Evolutionary conservation across 2,888 invertebrate genomes (phyloP).

Genomic region (Eupeodes latifasciatus): DNA sequence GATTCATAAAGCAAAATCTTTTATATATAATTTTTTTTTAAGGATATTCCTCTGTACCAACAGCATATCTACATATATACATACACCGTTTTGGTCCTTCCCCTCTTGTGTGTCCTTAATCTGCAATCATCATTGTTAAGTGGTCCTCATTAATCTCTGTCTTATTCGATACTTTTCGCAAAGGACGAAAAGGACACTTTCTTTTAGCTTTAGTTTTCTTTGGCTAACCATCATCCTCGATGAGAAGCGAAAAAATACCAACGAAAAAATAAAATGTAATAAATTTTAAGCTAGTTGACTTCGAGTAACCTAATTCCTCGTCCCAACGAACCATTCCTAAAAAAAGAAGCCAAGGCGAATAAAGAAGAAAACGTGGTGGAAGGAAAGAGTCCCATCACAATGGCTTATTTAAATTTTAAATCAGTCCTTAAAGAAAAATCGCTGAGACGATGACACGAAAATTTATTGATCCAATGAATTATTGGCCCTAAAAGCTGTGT

Average conservation of each 20-base stretch:
- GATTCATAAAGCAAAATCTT: slow-evolving; percentile 49
- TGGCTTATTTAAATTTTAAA: slow-evolving; percentile 73
- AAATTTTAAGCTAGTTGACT: slow-evolving; percentile 62
- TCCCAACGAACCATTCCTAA: not conserved
- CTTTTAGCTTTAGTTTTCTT: not conserved
- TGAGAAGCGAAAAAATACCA: not conserved
- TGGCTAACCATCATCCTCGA: not conserved
- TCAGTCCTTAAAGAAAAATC: slow-evolving; percentile 73
- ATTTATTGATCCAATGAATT: slow-evolving; percentile 75
- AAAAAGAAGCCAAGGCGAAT: not conserved
- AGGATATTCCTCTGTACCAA: not conserved
- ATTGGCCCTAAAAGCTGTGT: slow-evolving; percentile 52
- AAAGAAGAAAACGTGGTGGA: not conserved
- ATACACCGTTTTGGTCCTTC: no score
- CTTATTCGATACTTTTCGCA: slow-evolving; percentile 62
- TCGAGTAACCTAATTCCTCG: slow-evolving; percentile 56
- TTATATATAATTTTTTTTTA: not conserved
- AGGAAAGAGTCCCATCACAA: slow-evolving; percentile 43
- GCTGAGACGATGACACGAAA: slow-evolving; percentile 70
- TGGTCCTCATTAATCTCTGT: slow-evolving; percentile 69
- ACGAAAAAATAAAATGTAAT: slow-evolving; percentile 34
- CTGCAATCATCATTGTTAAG: slow-evolving; percentile 72
- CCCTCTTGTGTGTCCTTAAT: slow-evolving; percentile 55
- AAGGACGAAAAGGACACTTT: slow-evolving; percentile 4
- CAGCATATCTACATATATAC: not conserved